Percentiles rank a stretch among this genome's conserved stretches.
Conservation (phyloP, 92 coral and sea anemone genomes). For the Montipora capitata region DNA sequence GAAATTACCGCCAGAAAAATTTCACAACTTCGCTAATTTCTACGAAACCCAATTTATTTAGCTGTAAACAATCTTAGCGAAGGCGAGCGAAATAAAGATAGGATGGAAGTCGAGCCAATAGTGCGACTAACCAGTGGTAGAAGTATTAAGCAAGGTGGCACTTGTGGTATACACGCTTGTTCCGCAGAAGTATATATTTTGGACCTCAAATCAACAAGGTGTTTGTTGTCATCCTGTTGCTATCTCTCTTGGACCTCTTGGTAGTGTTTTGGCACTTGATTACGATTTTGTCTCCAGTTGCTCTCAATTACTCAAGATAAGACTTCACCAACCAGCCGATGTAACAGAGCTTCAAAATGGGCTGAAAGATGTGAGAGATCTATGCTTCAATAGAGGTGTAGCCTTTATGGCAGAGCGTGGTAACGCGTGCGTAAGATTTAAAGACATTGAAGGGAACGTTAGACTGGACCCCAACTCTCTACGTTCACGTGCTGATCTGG, state of each 20-base stretch:
- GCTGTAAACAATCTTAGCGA: too few relatives aligned
- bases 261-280: slow-evolving; percentile 59
- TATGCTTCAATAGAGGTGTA: slow-evolving; percentile 60
- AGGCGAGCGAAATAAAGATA: too few relatives aligned
- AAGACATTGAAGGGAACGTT: slow-evolving; percentile 54
- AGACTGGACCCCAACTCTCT: slow-evolving; percentile 52
- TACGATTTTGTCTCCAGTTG: slow-evolving; percentile 52
- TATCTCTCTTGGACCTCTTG: slow-evolving; percentile 58
- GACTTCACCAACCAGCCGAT: slow-evolving; percentile 76
- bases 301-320: slow-evolving; percentile 38
- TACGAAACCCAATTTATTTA: too few relatives aligned
- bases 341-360: slow-evolving; percentile 36
- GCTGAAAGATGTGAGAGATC: slow-evolving; percentile 36
- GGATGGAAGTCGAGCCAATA: too few relatives aligned
- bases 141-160: slow-evolving; percentile 50
- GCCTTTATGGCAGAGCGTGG: slow-evolving; percentile 65
- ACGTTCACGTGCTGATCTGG: slow-evolving; percentile 61
- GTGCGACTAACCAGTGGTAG: slow-evolving; percentile 48
- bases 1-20: too few relatives aligned
- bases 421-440: slow-evolving; percentile 36
- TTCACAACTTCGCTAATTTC: too few relatives aligned
- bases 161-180: slow-evolving; percentile 75
- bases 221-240: slow-evolving; percentile 75
- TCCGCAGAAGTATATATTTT: slow-evolving; percentile 79
- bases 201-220: slow-evolving; percentile 68